Conservation (phyloP, 2,113 vertebrate genomes). For the Heliornis fulica region DNA sequence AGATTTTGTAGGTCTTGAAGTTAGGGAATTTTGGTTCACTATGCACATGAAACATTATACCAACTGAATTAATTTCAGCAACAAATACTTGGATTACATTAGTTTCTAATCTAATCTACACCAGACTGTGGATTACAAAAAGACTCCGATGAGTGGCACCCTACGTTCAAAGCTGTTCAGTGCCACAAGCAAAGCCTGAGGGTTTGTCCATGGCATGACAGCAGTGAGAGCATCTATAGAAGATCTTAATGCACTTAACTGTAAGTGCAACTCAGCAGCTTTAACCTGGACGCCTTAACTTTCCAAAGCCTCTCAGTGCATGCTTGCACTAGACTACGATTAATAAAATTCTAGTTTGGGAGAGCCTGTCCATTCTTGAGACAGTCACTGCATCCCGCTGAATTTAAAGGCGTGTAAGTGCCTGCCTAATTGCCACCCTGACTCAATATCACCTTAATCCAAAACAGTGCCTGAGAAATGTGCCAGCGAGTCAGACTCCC, state of each 20-base stretch:
- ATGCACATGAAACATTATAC: fast-evolving
- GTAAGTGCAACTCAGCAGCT: not conserved
- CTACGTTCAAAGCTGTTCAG: not conserved
- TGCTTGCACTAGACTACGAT: not conserved
- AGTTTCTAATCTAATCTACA: not conserved
- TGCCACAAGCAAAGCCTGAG: not conserved
- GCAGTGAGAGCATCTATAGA: not conserved
- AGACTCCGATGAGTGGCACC: not conserved
- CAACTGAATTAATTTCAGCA: not conserved
- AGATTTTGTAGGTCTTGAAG: not conserved
- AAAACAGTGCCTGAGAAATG: not conserved
- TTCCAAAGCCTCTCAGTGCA: not conserved
- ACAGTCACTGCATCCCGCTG: not conserved
- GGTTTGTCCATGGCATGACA: not conserved
- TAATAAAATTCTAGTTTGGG: not conserved
- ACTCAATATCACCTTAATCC: not conserved
- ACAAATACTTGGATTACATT: not conserved
- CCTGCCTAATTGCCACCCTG: not conserved
- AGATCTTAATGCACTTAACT: not conserved
- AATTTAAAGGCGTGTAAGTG: not conserved
- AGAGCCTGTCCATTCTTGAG: not conserved
- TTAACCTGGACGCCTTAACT: fast-evolving
- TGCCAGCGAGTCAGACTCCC: not conserved
- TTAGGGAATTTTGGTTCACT: not conserved
- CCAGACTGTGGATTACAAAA: not conserved